Conservation (phyloP, 2,113 vertebrate genomes). For the Seriola rivoliana region DNA sequence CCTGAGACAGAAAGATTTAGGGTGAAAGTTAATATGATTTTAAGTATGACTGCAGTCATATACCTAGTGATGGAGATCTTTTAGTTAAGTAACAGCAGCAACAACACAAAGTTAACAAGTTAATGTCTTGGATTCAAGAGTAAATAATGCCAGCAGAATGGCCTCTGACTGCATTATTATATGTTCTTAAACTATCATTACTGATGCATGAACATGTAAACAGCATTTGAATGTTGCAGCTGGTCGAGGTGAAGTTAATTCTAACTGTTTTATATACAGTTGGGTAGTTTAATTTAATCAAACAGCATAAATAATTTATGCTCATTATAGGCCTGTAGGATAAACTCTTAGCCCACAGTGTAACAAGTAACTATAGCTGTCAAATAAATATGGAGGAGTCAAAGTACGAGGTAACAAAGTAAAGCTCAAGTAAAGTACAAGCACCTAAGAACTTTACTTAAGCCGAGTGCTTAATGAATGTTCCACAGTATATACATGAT, state of each 20-base stretch:
- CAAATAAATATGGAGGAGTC: not conserved
- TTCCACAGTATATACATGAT: not conserved
- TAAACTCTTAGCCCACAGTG: not conserved
- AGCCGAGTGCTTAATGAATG: not conserved
- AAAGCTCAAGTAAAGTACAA: not conserved
- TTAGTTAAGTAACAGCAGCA: not conserved
- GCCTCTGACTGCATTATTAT: not conserved
- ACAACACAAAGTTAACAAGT: not conserved
- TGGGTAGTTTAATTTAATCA: not conserved
- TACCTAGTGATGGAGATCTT: not conserved
- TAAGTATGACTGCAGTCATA: not conserved
- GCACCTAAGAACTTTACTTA: not conserved
- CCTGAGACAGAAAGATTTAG: constrained; percentile 61
- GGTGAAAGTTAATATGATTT: not conserved
- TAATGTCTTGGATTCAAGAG: not conserved
- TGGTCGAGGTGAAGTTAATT: not conserved
- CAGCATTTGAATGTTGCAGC: not conserved
- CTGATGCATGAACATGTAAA: not conserved
- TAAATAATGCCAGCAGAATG: not conserved
- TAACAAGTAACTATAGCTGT: not conserved
- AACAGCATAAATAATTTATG: not conserved
- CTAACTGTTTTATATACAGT: not conserved
- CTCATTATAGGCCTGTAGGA: not conserved
- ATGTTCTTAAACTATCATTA: not conserved
- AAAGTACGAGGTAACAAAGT: too few species aligned